A percentile compares a stretch with the other conserved stretches of the same genome.
Conservation (phyloP, 2,797 vertebrate species). For the Thripadectes ignobilis region DNA sequence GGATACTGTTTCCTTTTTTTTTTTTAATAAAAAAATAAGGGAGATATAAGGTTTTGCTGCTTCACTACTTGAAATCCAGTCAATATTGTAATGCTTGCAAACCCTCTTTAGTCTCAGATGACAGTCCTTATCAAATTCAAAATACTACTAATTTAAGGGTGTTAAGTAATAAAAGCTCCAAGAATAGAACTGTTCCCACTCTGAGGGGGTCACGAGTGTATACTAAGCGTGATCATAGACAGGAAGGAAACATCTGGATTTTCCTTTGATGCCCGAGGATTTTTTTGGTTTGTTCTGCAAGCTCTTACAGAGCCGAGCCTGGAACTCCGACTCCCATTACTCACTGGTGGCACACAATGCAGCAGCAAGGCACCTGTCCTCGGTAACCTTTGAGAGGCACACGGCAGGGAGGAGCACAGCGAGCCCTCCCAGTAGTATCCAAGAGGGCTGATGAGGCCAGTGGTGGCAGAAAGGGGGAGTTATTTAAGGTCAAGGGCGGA, state of each 20-base stretch:
- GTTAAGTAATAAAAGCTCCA: background rate
- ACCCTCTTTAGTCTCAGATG: background rate
- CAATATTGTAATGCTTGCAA: background rate
- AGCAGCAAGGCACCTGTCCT: background rate
- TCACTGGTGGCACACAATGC: accelerated
- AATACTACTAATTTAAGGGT: background rate
- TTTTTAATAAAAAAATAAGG: background rate
- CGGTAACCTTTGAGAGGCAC: background rate
- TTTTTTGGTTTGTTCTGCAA: background rate
- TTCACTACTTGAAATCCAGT: background rate
- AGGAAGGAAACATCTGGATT: background rate
- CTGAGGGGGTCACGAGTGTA: background rate
- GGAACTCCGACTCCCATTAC: accelerated
- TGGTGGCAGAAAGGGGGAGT: background rate
- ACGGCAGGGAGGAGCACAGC: background rate
- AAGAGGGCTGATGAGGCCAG: background rate
- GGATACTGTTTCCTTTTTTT: background rate
- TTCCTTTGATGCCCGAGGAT: background rate
- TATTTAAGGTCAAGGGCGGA: background rate
- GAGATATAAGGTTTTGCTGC: background rate
- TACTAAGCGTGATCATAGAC: accelerated
- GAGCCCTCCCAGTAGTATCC: background rate
- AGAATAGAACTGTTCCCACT: background rate
- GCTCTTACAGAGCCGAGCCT: background rate
- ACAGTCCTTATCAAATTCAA: background rate